Percentiles rank a stretch among this genome's conserved stretches.
Evolutionary conservation across 2,797 vertebrate genomes (phyloP).

Genomic region (Thripadectes ignobilis): DNA sequence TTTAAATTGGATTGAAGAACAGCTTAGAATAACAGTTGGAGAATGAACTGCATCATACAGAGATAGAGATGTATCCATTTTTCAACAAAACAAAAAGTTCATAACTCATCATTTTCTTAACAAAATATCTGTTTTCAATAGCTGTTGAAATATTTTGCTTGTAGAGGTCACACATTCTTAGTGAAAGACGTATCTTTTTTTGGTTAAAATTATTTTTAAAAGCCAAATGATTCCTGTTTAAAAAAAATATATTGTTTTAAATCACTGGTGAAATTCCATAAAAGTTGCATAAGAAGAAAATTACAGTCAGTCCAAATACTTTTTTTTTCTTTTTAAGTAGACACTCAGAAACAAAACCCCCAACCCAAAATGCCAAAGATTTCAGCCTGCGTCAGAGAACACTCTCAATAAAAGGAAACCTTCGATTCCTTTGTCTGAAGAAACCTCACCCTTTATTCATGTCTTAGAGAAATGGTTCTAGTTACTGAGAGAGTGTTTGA

Average conservation of each 20-base stretch:
- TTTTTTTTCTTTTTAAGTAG: neutral
- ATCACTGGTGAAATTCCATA: neutral
- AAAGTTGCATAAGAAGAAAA: neutral
- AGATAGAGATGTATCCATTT: neutral
- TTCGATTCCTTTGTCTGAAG: conserved; percentile 37
- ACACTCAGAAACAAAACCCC: neutral
- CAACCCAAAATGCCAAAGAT: neutral
- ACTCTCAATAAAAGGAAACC: neutral
- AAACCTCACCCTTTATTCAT: conserved; percentile 51
- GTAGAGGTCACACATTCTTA: conserved; percentile 20
- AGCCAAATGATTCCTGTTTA: neutral
- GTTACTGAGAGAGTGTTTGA: conserved; percentile 30
- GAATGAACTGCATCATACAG: neutral
- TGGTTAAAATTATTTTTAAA: neutral
- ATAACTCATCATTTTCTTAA: neutral
- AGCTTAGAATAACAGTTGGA: neutral
- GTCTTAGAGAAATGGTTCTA: conserved; percentile 42
- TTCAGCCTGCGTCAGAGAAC: conserved; percentile 1
- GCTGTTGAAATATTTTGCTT: conserved; percentile 14
- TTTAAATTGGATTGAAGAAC: neutral
- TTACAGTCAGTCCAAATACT: neutral
- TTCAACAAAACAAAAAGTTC: neutral
- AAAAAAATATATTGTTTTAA: neutral
- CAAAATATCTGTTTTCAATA: conserved; percentile 33
- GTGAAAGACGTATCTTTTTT: neutral